Conservation (phyloP, 2,888 invertebrate genomes). For the Amblyteles armatorius region DNA sequence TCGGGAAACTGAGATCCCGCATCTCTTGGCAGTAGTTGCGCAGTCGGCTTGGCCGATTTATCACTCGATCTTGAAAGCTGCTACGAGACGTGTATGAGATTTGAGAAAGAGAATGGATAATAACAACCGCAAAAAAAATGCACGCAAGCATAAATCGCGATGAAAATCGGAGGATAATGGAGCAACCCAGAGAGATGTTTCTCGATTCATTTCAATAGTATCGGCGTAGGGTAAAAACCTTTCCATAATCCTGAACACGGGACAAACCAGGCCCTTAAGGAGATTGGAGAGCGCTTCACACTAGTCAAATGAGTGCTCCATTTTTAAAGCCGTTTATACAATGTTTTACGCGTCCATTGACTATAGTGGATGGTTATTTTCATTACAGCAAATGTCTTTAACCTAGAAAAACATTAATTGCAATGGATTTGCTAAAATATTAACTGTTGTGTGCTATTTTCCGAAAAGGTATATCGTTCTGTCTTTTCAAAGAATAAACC, state of each 20-base stretch:
- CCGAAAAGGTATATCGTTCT: no score
- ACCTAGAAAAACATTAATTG: no score
- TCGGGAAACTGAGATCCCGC: conserved; percentile 40
- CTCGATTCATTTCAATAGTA: neutral
- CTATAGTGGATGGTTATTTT: no score
- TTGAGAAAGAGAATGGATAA: conserved; percentile 3
- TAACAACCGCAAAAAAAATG: neutral
- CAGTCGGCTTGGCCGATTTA: conserved; percentile 69
- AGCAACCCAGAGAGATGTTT: neutral
- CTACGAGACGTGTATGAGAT: conserved; percentile 4
- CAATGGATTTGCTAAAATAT: no score
- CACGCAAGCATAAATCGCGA: neutral
- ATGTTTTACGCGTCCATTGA: no score
- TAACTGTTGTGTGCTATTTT: no score
- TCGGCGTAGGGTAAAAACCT: neutral
- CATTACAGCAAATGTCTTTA: no score
- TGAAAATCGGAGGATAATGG: neutral
- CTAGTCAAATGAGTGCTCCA: no score
- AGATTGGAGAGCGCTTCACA: no score
- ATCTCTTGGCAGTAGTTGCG: conserved; percentile 61
- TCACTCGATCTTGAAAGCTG: conserved; percentile 56
- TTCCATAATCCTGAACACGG: neutral
- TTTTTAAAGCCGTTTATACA: no score
- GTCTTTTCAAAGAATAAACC: no score
- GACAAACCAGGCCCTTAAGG: neutral